Evolutionary conservation across 2,888 invertebrate genomes (phyloP).

Genomic region (Orgyia antiqua): DNA sequence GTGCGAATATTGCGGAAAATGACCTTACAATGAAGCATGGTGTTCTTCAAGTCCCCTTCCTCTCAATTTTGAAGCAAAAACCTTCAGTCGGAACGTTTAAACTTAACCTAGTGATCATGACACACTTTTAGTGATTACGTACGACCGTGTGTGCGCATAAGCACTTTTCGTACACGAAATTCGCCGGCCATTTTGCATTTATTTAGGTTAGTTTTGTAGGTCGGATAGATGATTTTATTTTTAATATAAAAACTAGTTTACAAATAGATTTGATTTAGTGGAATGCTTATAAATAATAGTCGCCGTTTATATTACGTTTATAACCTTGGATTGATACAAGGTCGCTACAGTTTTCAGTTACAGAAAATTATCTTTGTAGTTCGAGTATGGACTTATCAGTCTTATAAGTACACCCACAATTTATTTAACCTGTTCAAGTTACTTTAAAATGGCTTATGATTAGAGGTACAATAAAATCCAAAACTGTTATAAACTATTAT

Average conservation of each 20-base stretch:
- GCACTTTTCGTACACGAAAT: constrained; percentile 38
- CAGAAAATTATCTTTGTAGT: no score
- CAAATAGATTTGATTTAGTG: background rate
- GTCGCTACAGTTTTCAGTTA: constrained; percentile 4
- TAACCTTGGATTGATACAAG: constrained; percentile 7
- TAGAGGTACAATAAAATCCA: no score
- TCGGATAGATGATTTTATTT: constrained; percentile 14
- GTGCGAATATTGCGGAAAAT: constrained; percentile 23
- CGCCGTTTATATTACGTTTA: background rate
- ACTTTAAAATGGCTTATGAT: no score
- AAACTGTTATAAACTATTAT: no score
- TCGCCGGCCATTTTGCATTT: constrained; percentile 40
- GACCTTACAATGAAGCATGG: constrained; percentile 20
- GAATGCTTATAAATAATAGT: background rate
- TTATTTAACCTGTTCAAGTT: no score
- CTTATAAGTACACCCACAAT: no score
- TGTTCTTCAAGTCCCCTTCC: constrained; percentile 12
- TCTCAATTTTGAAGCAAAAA: constrained; percentile 19
- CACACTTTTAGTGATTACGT: constrained; percentile 71
- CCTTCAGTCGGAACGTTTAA: constrained; percentile 53
- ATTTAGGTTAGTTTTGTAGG: constrained; percentile 21
- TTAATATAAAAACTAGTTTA: constrained; percentile 4
- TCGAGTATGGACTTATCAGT: no score
- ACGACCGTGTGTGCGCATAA: constrained; percentile 41
- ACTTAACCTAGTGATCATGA: constrained; percentile 79